Evolutionary conservation across 2,113 vertebrate species (phyloP).

Genomic region (Nycticebus coucang): DNA sequence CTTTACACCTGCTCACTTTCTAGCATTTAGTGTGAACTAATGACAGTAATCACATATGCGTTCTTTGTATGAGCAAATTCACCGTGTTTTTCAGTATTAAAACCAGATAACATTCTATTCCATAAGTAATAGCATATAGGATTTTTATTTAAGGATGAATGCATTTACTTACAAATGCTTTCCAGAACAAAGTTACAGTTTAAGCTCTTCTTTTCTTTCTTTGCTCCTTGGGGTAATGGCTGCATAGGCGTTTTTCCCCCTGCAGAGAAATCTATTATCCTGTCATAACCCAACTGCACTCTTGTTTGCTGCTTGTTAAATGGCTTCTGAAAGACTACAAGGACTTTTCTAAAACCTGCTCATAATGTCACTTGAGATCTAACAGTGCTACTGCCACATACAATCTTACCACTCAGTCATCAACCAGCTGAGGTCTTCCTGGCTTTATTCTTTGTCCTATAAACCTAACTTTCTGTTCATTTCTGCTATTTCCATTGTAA

Average conservation of each 20-base stretch:
- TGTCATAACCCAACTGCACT: constrained; percentile 70
- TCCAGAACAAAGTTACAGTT: constrained; percentile 46
- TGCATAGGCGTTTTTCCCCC: constrained; percentile 13
- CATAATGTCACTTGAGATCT: constrained; percentile 83
- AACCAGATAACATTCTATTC: constrained; percentile 3
- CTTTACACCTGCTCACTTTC: constrained; percentile 71
- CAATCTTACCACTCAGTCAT: constrained; percentile 81
- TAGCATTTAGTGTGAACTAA: constrained; percentile 67
- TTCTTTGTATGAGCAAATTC: constrained; percentile 47
- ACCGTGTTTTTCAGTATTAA: neutral
- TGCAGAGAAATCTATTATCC: constrained; percentile 81
- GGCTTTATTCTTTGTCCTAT: constrained; percentile 53
- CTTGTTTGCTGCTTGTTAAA: constrained; percentile 81
- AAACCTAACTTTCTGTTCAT: constrained; percentile 48
- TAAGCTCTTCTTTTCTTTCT: constrained; percentile 75
- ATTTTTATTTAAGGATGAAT: neutral
- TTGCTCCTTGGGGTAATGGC: constrained; percentile 50
- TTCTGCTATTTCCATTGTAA: constrained; percentile 52
- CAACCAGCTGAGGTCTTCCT: constrained; percentile 45
- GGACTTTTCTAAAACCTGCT: constrained; percentile 80
- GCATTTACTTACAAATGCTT: constrained; percentile 68
- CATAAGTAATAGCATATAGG: constrained; percentile 28
- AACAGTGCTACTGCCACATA: constrained; percentile 70
- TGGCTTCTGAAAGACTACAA: constrained; percentile 78
- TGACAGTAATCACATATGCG: constrained; percentile 69